A percentile compares a stretch with the other conserved stretches of the same genome.
Evolutionary conservation across 92 coral and sea anemone genomes (phyloP).

Genomic region (Micromussa lordhowensis): DNA sequence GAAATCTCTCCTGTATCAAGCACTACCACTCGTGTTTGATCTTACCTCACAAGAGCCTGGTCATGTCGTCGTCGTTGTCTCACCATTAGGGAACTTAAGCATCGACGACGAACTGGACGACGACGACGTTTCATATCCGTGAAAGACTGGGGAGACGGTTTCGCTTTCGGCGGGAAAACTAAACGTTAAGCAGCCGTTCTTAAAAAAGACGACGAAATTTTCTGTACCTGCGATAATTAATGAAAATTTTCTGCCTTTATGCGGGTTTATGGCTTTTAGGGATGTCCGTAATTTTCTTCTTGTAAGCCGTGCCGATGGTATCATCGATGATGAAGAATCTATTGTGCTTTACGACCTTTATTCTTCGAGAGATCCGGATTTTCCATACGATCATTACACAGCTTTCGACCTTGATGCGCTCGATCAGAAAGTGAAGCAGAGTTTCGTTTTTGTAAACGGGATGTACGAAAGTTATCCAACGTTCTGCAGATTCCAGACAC

Average conservation of each 20-base stretch:
- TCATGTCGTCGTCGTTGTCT: too few species aligned
- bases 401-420: constrained; percentile 22
- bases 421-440: constrained; percentile 10
- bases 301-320: constrained; percentile 39
- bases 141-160: constrained; percentile 38
- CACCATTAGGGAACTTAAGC: constrained; percentile 60
- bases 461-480: background rate
- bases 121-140: constrained; percentile 33
- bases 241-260: background rate
- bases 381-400: too few species aligned
- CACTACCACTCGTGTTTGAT: too few species aligned
- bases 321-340: constrained; percentile 47
- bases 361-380: too few species aligned
- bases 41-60: too few species aligned
- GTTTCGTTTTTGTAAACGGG: constrained; percentile 9
- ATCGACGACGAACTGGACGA: constrained; percentile 56
- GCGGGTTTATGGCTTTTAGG: constrained; percentile 24
- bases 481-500: background rate
- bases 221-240: too few species aligned
- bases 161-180: constrained; percentile 59
- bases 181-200: constrained; percentile 29
- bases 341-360: too few species aligned
- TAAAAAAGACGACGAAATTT: background rate
- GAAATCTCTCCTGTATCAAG: too few species aligned
- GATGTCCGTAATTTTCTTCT: constrained; percentile 51